Evolutionary conservation across 2,797 vertebrate species (phyloP), one percentile per base, ranked within the genome.

Genomic region (Sphenopsis melanotis): DNA sequence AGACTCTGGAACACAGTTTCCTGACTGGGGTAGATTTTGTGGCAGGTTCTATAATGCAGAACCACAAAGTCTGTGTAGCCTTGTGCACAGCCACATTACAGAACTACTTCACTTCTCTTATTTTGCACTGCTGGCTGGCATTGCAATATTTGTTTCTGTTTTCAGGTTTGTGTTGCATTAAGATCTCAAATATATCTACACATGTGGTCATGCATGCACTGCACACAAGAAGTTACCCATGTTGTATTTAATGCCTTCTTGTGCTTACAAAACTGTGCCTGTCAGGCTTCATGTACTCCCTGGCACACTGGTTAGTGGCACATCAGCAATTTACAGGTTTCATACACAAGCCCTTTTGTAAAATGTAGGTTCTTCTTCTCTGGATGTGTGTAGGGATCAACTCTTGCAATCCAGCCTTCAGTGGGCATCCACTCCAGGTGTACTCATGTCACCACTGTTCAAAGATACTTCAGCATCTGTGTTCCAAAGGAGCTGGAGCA

Each of bases 191-290:
- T 53, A n/a, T 14, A 32, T 17, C 26, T 42, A 4, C 4, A 24
- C 10, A 2, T 1, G 19, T 74, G 42, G 13, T 55, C 0, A 0
- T 29, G 12, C 41, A 27, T 0, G 2, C 10, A 1, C 17, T 26
- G 14, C 24, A 24, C 41, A 19, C 14, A 53, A 19, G 30, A 50
- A 64, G 27, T 47, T 37, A 50, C 24, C 57, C 1, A 1, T 29
- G 30, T 18, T 34, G 5, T 39, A 7, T 60, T 61, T 42, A 7
- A 7, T 34, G 24, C 30, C 12, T 23, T 47, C 23, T 27, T 71
- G 14, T 2, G 0, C 30, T 66, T 53, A 44, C 20, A 57, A 13
- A 79, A 36, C 22, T 20, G 10, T 50, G 56, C 11, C 4, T 0
- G 37, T 63, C 17, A 34, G 65, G n/a, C 60, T 78, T 26, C 24